phyloP scores from a whole-genome alignment of 2,888 invertebrate species.

The Camponotus fellah region DNA sequence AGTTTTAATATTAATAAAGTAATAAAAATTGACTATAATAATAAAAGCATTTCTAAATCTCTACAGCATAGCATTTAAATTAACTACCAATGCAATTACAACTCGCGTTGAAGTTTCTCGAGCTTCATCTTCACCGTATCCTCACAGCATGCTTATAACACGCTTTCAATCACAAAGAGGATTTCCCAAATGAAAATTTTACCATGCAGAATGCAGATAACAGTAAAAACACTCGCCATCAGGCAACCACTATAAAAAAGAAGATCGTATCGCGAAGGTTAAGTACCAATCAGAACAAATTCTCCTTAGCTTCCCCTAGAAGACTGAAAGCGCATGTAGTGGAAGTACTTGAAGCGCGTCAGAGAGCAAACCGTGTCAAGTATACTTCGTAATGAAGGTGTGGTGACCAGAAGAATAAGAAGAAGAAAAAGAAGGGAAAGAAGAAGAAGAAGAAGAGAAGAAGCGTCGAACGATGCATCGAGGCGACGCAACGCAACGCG shows the following conservation, averaged over 20 bases:
- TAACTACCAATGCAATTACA: neutral
- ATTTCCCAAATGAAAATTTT: slow-evolving; percentile 38
- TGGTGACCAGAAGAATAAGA: slow-evolving; percentile 65
- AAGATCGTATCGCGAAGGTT: slow-evolving; percentile 62
- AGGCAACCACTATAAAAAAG: slow-evolving; percentile 34
- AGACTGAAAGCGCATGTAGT: slow-evolving; percentile 55
- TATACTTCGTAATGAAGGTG: slow-evolving; percentile 62
- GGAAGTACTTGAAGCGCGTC: slow-evolving; percentile 65
- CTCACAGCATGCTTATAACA: neutral
- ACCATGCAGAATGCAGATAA: slow-evolving; percentile 49
- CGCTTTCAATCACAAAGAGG: slow-evolving; percentile 24
- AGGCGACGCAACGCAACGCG: slow-evolving; percentile 35
- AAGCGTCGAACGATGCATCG: slow-evolving; percentile 28
- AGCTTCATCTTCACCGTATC: neutral
- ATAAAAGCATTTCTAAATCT: neutral
- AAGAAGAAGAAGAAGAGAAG: slow-evolving; percentile 23
- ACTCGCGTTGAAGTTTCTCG: neutral
- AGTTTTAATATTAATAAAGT: neutral
- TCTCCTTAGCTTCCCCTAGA: slow-evolving; percentile 56
- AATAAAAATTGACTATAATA: neutral
- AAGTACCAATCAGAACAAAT: slow-evolving; percentile 66
- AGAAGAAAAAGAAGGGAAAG: slow-evolving; percentile 43
- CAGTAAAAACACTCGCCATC: slow-evolving; percentile 51
- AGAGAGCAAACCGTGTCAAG: slow-evolving; percentile 70
- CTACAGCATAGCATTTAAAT: neutral